These are phyloP conservation scores for Myotis yumanensis DNA, from an alignment of 2,113 vertebrate genomes.

Conservation along the genomic window DNA sequence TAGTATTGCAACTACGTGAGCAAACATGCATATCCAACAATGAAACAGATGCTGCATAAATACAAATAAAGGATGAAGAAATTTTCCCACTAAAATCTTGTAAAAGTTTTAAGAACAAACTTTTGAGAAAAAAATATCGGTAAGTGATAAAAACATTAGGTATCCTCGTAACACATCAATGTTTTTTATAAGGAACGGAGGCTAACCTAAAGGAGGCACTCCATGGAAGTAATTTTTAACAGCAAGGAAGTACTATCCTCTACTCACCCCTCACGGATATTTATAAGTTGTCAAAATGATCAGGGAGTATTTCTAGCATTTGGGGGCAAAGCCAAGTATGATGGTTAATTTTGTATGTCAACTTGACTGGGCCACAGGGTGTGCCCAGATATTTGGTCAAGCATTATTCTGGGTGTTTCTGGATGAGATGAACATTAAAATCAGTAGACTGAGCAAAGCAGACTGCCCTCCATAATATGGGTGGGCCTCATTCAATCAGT, in stretches of 20 bases:
- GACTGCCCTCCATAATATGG: not conserved
- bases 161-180: not conserved
- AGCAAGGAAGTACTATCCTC: not conserved
- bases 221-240: not conserved
- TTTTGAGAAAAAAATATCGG: not conserved
- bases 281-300: constrained; percentile 17
- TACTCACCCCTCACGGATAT: not conserved
- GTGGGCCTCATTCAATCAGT: not conserved
- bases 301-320: not conserved
- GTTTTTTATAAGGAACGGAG: not conserved
- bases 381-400: not conserved
- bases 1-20: not conserved
- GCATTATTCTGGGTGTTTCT: not conserved
- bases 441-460: not conserved
- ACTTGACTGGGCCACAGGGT: not conserved
- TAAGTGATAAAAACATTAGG: not conserved
- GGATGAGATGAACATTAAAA: not conserved
- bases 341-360: constrained; percentile 7
- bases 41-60: not conserved
- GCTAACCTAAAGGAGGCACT: not conserved
- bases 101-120: constrained; percentile 16
- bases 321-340: not conserved
- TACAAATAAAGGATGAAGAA: not conserved
- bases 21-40: constrained; percentile 2
- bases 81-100: not conserved